Evolutionary conservation across 2,113 vertebrate genomes (phyloP), one percentile per base, ranked within the genome.

Genomic region (Cygnus atratus): DNA sequence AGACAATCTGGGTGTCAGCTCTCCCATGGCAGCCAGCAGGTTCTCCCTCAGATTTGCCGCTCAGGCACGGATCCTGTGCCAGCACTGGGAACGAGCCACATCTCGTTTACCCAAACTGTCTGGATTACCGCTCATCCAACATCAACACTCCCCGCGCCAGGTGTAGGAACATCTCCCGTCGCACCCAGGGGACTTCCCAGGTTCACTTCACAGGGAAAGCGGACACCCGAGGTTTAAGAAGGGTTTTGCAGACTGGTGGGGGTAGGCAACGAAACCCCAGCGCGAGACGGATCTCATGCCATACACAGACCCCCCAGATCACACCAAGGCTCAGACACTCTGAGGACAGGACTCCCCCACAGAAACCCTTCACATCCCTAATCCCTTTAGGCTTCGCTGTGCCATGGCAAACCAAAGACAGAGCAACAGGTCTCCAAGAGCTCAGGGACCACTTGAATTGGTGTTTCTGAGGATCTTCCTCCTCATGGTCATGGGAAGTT

Each of bases 331-430:
- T 67, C 26, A 6, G 25, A 31, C 5, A 15, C 1, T 1, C 6
- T 1, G 5, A 12, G 19, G 18, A n/a, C 50, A 84, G 11, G 11
- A 37, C 8, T 9, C 14, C 9, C 3, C 28, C 1, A 0, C 0
- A 4, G 57, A n/a, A 94, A 22, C 3, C 28, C n/a, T 78, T 75
- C 54, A 37, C 2, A 1, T 25, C 79, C 37, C 3, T 12, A 2
- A 4, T 61, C n/a, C 39, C 12, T 43, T 50, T 15, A 28, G 68
- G 9, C 7, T 62, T 74, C 6, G 39, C 21, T 4, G 8, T n/a
- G 33, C 33, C n/a, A 12, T 0, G 5, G 35, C 46, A 48, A 20
- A 22, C 46, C 46, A 48, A 52, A 43, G 28, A 10, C 35, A 20
- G 19, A 29, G 28, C 43, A 24, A 29, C 57, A 76, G 57, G 25